These are phyloP conservation scores for Rhynchophorus ferrugineus DNA, from an alignment of 1,140 invertebrate species.

Conservation along the genomic window DNA sequence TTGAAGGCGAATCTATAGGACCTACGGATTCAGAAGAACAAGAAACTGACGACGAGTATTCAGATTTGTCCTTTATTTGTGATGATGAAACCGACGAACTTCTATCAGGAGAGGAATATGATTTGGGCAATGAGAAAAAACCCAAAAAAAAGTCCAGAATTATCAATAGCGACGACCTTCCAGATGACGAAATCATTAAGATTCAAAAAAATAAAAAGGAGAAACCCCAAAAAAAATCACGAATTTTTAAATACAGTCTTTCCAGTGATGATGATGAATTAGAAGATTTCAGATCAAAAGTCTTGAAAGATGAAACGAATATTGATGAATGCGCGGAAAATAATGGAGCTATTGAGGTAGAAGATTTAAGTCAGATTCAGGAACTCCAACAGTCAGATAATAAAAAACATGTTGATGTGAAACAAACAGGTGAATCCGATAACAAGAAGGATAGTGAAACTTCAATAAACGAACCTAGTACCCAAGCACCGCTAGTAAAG, in stretches of 20 bases:
- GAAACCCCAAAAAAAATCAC: slow-evolving; percentile 9
- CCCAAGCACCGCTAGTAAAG: background rate
- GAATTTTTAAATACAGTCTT: slow-evolving; percentile 15
- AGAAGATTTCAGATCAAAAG: background rate
- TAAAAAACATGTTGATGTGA: background rate
- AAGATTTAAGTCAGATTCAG: background rate
- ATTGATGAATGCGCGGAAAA: background rate
- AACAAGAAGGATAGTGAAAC: background rate
- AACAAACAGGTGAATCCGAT: background rate
- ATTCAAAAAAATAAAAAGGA: slow-evolving; percentile 16
- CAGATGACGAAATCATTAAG: slow-evolving; percentile 16
- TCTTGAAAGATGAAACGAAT: too few relatives aligned
- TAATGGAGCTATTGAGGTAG: background rate
- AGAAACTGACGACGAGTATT: slow-evolving; percentile 24
- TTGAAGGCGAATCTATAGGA: slow-evolving; percentile 33
- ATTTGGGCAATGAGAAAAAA: slow-evolving; percentile 19
- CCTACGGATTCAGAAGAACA: slow-evolving; percentile 23
- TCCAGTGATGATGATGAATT: slow-evolving; percentile 5
- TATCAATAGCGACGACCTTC: slow-evolving; percentile 7
- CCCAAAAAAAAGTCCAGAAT: slow-evolving; percentile 14
- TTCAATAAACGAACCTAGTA: background rate
- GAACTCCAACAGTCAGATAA: background rate
- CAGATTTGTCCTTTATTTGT: slow-evolving; percentile 32
- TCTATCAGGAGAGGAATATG: slow-evolving; percentile 24
- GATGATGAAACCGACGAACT: slow-evolving; percentile 20